Conservation (phyloP, 2,888 invertebrate genomes). For the Theretra japonica region DNA sequence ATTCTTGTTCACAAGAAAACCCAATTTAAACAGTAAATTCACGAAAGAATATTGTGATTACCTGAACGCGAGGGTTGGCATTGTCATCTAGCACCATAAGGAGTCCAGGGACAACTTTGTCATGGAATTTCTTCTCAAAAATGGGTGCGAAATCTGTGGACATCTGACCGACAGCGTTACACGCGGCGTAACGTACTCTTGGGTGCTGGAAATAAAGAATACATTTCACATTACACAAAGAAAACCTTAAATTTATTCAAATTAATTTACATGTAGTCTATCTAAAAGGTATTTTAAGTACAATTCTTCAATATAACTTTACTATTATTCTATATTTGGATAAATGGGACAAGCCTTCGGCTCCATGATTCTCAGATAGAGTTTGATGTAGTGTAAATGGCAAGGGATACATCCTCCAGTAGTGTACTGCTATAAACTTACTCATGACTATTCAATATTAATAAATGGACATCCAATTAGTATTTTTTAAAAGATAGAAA, state of each 20-base stretch:
- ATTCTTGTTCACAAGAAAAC: not conserved
- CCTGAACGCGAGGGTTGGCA: slow-evolving; percentile 96
- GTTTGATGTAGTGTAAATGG: too few species aligned
- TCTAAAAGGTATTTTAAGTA: too few species aligned
- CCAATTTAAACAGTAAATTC: slow-evolving; percentile 10
- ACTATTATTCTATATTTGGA: too few species aligned
- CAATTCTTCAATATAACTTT: too few species aligned
- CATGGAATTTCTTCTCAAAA: slow-evolving; percentile 99
- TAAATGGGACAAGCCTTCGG: too few species aligned
- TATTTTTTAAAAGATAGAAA: not conserved
- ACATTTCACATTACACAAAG: not conserved
- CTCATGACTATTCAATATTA: not conserved
- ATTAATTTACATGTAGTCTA: too few species aligned
- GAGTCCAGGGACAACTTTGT: slow-evolving; percentile 96
- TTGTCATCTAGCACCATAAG: slow-evolving; percentile 95
- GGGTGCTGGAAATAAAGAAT: slow-evolving; percentile 87
- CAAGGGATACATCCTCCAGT: too few species aligned
- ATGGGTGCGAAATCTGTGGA: slow-evolving; percentile 98
- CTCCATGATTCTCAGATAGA: too few species aligned
- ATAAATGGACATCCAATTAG: not conserved
- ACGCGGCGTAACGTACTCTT: slow-evolving; percentile 97
- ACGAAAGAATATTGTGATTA: slow-evolving; percentile 52
- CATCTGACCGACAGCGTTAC: slow-evolving; percentile 99
- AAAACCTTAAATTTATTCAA: too few species aligned
- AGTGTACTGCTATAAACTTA: too few species aligned